These are phyloP conservation scores for Heptranchias perlo DNA, from an alignment of 2,113 vertebrate species.

Conservation along the genomic window DNA sequence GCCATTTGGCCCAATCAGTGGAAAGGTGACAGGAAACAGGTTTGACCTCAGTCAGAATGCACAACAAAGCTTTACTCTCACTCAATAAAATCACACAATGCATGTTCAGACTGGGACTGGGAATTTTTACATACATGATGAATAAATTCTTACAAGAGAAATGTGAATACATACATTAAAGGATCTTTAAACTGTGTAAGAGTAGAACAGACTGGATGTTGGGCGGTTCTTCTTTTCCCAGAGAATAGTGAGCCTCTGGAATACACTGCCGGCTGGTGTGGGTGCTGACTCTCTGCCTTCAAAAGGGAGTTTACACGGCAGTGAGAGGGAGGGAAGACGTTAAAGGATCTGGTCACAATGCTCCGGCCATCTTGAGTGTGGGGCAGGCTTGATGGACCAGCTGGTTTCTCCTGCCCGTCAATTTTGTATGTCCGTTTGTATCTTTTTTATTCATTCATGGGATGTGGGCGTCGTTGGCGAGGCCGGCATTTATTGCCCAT, in stretches of 20 bases:
- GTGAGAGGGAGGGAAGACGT: too few relatives aligned
- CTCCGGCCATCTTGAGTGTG: too few relatives aligned
- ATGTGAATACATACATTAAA: background rate
- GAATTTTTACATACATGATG: slow-evolving; percentile 25
- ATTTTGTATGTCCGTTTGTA: too few relatives aligned
- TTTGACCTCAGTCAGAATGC: background rate
- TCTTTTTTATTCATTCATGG: too few relatives aligned
- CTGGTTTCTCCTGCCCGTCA: background rate
- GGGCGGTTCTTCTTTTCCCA: background rate
- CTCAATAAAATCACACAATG: background rate
- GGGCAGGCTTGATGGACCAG: background rate
- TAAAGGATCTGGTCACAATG: background rate
- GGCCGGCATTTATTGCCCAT: too few relatives aligned
- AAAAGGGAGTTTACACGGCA: too few relatives aligned
- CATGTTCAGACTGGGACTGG: background rate
- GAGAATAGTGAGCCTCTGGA: background rate
- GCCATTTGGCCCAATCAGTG: too few relatives aligned
- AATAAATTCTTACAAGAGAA: background rate
- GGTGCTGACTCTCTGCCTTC: background rate
- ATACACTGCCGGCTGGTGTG: background rate
- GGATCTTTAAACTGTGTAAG: background rate
- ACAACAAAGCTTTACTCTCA: slow-evolving; percentile 21
- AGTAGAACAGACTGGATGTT: background rate
- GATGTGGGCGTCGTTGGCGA: too few relatives aligned
- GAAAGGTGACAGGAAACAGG: background rate